Evolutionary conservation across 1,140 invertebrate species (phyloP), one percentile per base, ranked within the genome.

Genomic region (Cherax destructor): DNA sequence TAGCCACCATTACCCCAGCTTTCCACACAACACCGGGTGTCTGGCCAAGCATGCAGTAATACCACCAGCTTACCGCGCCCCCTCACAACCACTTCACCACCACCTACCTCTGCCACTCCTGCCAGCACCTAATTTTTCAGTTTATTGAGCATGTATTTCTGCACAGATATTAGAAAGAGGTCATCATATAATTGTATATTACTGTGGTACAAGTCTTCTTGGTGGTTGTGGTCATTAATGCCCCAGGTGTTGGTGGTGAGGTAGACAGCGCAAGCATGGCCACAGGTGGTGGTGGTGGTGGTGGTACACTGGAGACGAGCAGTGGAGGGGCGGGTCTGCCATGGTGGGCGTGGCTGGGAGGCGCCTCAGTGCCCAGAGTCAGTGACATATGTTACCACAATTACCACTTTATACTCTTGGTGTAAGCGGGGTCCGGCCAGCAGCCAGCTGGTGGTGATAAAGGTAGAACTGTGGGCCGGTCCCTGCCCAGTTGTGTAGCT

Each of bases 401-500:
- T 74, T 74, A 74, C 69, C 69, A 74, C 72, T 83, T 65, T 78
- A 61, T 74, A 72, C 76, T 86, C 83, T 91, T 30, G 89, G 83
- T 85, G 83, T 85, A 21, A 24, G 30, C 77, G 56, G 89, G 88
- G 89, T 24, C 78, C 86, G 81, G 87, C 79, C 89, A 50, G 89
- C 76, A 72, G 87, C 78, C 78, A 74, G 79, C 56, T 81, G 78
- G 9, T 79, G 78, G 18, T 79, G 78, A 21, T 79, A 47, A 69
- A 69, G 24, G 69, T 74, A 74, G 69, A 61, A 41, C 77, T 78
- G 77, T 88, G 86, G 77, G 74, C 47, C 81, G 89, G 52, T 49
- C 83, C 89, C 83, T 61, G 83, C 83, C 76, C 24, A 79, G 76
- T 79, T 91, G 83, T 91, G 89, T 91, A 91, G 89, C 83, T 91